Evolutionary conservation across 1,140 invertebrate genomes (phyloP), one percentile per base, ranked within the genome.

Genomic region (Sitobion miscanthi): DNA sequence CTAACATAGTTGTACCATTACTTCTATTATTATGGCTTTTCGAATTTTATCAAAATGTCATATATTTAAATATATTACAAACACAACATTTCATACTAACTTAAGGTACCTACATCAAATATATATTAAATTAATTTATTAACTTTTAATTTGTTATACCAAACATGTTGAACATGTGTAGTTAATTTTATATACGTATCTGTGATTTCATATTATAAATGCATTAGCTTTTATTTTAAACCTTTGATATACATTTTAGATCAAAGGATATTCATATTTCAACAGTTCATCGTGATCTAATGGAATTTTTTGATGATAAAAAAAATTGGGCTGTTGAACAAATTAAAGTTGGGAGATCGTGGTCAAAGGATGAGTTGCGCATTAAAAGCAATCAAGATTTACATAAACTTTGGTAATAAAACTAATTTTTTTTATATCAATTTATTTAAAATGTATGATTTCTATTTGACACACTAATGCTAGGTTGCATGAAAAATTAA

Each of bases 311-410:
- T 95, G 99, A 99, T 95, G 95, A 96, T 88, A 96, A 97, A 94
- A 97, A 98, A 94, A 98, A 99, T 95, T 99, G 98, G 98, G 96
- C 96, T 88, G 96, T 97, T 95, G 95, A 95, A 42, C 97, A 97
- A 95, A 96, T 99, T 17, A 97, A 97, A 96, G 96, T 97, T 94
- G 99, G 99, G 20, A 96, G 99, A 95, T 96, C 97, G 2, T 99
- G 99, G 99, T 97, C 95, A 94, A 95, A 96, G 85, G 98, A 99
- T 94, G 99, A 99, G 95, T 95, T 99, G 49, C 96, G 99, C 95
- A 96, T 99, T 57, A 99, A 99, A 96, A 99, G 98, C 90, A 99
- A 99, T 95, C 96, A 97, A 89, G 99, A 99, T 96, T 96, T 99
- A 86, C 99, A 99, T 95, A 99, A 99, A 96, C 95, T 99, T 93